Conservation (phyloP, 2,888 invertebrate species). For the Agrotis ipsilon region DNA sequence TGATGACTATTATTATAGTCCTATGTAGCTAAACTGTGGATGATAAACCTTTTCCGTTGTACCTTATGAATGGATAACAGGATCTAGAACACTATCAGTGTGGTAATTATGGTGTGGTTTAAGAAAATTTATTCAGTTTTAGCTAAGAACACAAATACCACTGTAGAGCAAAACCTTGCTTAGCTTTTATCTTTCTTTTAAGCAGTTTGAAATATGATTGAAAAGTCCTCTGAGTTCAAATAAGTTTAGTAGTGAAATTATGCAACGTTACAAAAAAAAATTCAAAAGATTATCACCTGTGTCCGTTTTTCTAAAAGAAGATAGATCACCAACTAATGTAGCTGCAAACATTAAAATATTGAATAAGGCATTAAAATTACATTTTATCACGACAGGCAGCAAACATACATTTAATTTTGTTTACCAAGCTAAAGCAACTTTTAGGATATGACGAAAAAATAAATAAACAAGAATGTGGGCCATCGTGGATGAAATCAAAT, state of each 20-base stretch:
- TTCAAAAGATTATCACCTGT: background rate
- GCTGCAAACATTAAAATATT: slow-evolving; percentile 45
- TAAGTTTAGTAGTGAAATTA: too few species aligned
- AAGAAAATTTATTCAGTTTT: too few species aligned
- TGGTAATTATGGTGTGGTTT: background rate
- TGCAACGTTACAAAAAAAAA: background rate
- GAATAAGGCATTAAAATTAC: slow-evolving; percentile 40
- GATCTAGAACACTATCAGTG: background rate
- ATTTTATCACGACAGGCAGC: slow-evolving; percentile 33
- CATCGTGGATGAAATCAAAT: slow-evolving; percentile 24
- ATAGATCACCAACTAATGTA: slow-evolving; percentile 9
- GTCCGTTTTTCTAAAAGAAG: slow-evolving; percentile 15
- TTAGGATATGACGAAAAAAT: slow-evolving; percentile 39
- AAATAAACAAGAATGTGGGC: slow-evolving; percentile 45
- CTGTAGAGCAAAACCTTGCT: background rate
- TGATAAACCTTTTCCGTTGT: background rate
- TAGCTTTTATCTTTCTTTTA: background rate
- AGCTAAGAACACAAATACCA: background rate
- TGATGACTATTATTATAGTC: background rate
- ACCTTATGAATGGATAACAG: background rate
- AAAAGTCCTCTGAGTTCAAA: too few species aligned
- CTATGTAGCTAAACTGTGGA: background rate
- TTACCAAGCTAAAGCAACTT: slow-evolving; percentile 40
- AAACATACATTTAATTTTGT: slow-evolving; percentile 16
- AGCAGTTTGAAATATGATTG: background rate